Base-by-base conservation (phyloP, 2,113 vertebrate genomes). In the Thomomys bottae region DNA sequence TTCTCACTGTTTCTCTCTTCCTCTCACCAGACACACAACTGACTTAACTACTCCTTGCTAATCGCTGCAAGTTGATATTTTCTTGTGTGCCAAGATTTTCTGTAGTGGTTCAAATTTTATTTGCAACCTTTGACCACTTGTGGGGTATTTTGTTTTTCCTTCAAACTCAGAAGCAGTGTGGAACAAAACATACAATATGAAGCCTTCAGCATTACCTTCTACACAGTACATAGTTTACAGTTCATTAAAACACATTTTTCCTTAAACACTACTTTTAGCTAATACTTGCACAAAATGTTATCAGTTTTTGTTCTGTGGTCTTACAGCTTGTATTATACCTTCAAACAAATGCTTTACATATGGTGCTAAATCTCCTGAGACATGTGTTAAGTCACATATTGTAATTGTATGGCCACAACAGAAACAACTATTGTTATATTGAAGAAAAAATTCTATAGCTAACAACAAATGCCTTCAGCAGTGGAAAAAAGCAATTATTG, bases 331-430 rank as follows among this genome's bases (percentile, higher is more conserved):
- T 3, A 30, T 26, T 73, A n/a, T 73, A 73, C 5, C 40, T 93
- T 59, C 49, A 83, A 94, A 57, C 40, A 93, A 93, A 94, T 8
- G 6, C 4, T 59, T 68, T 73, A 32, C 61, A 66, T 70, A 61
- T 40, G n/a, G 88, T 18, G 75, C 73, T 63, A 83, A 68, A 67
- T 72, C 75, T 93, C 84, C 73, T 75, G 36, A 78, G 77, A 89
- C 17, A 49, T 21, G 66, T 36, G 77, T 85, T 38, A 88, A 81
- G n/a, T n/a, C 61, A 45, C 10, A 90, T 24, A 45, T 38, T 76
- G 49, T 9, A 80, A 88, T 61, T 9, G 68, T 84, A 76, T 20
- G 34, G 71, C 12, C 40, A 71, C 8, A 83, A 70, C 78, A 83
- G n/a, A 91, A 85, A 92, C 11, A 34, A 71, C 15, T 75, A 8